phyloP scores from a whole-genome alignment of 2,113 vertebrate species.

The Anoura caudifer region DNA sequence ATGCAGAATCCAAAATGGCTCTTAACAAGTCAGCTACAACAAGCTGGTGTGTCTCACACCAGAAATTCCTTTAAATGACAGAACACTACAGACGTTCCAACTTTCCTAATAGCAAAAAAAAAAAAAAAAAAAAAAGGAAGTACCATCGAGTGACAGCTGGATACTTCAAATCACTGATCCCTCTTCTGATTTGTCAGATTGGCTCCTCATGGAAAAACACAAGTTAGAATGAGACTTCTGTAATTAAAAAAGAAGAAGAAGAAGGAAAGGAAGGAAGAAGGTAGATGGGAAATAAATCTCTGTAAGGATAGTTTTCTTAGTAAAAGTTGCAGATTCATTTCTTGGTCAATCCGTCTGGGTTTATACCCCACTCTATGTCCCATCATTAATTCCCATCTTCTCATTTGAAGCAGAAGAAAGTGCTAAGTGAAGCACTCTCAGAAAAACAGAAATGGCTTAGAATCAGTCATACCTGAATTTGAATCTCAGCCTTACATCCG shows the following conservation, averaged over 20 bases:
- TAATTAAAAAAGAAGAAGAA: not conserved
- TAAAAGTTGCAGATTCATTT: not conserved
- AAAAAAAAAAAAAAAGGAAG: not conserved
- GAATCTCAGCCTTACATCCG: not conserved
- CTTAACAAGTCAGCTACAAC: slow-evolving; percentile 20
- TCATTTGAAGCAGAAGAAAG: not conserved
- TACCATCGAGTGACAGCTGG: not conserved
- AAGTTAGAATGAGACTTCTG: not conserved
- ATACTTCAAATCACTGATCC: slow-evolving; percentile 1
- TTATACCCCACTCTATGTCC: not conserved
- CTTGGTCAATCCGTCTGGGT: not conserved
- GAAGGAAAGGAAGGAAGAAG: not conserved
- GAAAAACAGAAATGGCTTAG: not conserved
- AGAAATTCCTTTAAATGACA: slow-evolving; percentile 58
- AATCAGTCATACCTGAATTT: not conserved
- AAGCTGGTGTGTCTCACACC: slow-evolving; percentile 40
- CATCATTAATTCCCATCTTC: not conserved
- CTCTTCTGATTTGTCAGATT: slow-evolving; percentile 7
- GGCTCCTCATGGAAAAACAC: slow-evolving; percentile 8
- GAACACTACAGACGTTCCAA: not conserved
- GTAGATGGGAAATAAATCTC: not conserved
- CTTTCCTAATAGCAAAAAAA: slow-evolving; percentile 15
- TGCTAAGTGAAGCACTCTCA: not conserved
- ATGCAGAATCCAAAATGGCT: not conserved
- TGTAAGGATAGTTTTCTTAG: not conserved